Base-by-base conservation (phyloP, 2,797 vertebrate species). In the Crenichthys baileyi region DNA sequence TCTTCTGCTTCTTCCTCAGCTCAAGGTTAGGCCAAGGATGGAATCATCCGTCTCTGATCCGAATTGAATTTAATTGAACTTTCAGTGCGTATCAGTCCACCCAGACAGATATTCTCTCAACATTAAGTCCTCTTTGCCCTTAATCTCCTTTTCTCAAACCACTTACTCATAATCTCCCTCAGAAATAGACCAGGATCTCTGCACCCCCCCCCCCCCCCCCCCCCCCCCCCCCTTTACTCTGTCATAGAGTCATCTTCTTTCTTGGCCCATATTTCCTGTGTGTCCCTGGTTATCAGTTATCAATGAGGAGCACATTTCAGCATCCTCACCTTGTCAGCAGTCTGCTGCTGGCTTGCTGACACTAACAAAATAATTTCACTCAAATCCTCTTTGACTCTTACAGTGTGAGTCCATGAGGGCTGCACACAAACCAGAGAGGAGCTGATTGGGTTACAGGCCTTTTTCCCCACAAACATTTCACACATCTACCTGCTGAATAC, bases 251-350 rank as follows among this genome's bases (percentile, higher is more conserved):
- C 29, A 61, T 60, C 46, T 71, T 72, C 60, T 51, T 41, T 20
- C 71, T 46, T 71, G 39, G 70, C 77, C 31, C 18, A 76, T 71
- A 75, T 74, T 60, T 78, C 48, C 79, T 53, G 73, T 41, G 16
- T 78, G 81, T 50, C 39, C 31, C 74, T 61, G 78, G 73, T 85
- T 83, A 85, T 87, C 86, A n/a, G 73, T 76, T 80, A 68, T 71
- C 41, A 65, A 50, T 65, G 79, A 84, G 75, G 68, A 79, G 72
- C 82, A 79, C 82, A 70, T 82, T 84, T 81, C 82, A 82, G 78
- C 75, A 48, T 78, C 75, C 83, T 81, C 80, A 53, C 71, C 81
- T 78, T 36, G 79, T 87, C 83, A 85, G 80, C 83, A 87, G 83
- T 81, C 78, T 73, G 50, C 73, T 53, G 58, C 63, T 53, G 31